phyloP scores from a whole-genome alignment of 2,888 invertebrate genomes.

The Nesidiocoris tenuis region DNA sequence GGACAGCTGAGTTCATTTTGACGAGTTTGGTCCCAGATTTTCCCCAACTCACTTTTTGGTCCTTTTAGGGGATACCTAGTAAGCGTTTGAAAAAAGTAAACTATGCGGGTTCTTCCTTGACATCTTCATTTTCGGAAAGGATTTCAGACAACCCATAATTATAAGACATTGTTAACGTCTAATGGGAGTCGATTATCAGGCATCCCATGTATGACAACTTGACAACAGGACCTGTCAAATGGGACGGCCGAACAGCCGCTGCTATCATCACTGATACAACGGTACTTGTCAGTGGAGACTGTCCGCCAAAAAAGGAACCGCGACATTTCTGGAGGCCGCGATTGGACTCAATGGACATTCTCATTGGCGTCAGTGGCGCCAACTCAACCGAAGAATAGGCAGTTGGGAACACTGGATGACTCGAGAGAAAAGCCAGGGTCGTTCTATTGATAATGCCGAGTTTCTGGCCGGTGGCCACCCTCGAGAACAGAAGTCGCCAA shows the following conservation, averaged over 20 bases:
- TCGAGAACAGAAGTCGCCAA: constrained; percentile 13
- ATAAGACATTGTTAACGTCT: too few species aligned
- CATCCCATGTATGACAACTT: too few species aligned
- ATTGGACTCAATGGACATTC: constrained; percentile 10
- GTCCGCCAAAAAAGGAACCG: constrained; percentile 9
- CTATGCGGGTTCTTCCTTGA: too few species aligned
- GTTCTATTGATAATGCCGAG: constrained; percentile 20
- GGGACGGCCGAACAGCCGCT: not conserved
- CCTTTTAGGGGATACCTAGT: too few species aligned
- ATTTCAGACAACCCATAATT: too few species aligned
- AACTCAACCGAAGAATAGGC: not conserved
- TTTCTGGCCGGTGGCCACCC: not conserved
- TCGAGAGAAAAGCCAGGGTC: not conserved
- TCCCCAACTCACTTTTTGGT: too few species aligned
- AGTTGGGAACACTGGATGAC: not conserved
- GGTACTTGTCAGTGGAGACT: not conserved
- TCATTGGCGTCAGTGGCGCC: not conserved
- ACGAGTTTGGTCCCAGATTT: too few species aligned
- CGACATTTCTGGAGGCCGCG: not conserved
- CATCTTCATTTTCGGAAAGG: too few species aligned
- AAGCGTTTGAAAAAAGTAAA: too few species aligned
- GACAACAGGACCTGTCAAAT: too few species aligned
- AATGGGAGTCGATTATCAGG: too few species aligned
- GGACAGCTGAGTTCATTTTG: too few species aligned
- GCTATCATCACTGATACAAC: constrained; percentile 6